Evolutionary conservation across 2,797 vertebrate species (phyloP).

Genomic region (Propithecus perrieri): DNA sequence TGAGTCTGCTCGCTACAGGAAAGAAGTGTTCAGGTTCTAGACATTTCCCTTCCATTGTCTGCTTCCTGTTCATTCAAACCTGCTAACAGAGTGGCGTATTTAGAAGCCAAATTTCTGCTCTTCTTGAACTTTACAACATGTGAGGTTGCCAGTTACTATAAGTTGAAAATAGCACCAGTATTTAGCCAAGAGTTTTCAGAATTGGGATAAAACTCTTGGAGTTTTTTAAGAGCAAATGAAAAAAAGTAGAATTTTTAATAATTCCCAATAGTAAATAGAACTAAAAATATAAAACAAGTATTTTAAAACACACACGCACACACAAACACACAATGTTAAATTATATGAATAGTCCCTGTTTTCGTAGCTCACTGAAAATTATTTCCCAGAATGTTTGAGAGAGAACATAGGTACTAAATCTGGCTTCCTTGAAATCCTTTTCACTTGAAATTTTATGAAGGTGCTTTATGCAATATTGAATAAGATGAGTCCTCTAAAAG

Average conservation of each 20-base stretch:
- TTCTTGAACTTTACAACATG: constrained; percentile 77
- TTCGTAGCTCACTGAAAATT: constrained; percentile 62
- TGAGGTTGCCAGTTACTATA: constrained; percentile 72
- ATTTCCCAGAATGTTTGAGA: constrained; percentile 61
- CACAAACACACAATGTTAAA: constrained; percentile 9
- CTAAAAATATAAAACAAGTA: constrained; percentile 55
- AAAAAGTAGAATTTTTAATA: constrained; percentile 59
- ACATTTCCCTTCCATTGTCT: constrained; percentile 62
- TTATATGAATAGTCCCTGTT: constrained; percentile 47
- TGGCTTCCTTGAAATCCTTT: constrained; percentile 70
- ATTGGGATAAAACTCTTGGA: constrained; percentile 56
- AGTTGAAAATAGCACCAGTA: constrained; percentile 73
- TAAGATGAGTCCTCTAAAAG: constrained; percentile 59
- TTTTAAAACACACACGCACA: constrained; percentile 35
- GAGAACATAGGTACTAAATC: constrained; percentile 57
- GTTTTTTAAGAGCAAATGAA: constrained; percentile 54
- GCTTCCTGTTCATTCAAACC: constrained; percentile 61
- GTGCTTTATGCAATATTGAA: constrained; percentile 58
- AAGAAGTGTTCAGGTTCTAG: constrained; percentile 41
- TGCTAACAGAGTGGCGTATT: constrained; percentile 52
- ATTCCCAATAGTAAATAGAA: constrained; percentile 69
- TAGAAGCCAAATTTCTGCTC: constrained; percentile 63
- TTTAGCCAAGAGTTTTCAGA: constrained; percentile 75
- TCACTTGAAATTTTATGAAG: constrained; percentile 68
- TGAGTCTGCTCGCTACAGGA: background rate